Conservation (phyloP, 1,140 invertebrate species). For the Zaprionus gabonicus region DNA sequence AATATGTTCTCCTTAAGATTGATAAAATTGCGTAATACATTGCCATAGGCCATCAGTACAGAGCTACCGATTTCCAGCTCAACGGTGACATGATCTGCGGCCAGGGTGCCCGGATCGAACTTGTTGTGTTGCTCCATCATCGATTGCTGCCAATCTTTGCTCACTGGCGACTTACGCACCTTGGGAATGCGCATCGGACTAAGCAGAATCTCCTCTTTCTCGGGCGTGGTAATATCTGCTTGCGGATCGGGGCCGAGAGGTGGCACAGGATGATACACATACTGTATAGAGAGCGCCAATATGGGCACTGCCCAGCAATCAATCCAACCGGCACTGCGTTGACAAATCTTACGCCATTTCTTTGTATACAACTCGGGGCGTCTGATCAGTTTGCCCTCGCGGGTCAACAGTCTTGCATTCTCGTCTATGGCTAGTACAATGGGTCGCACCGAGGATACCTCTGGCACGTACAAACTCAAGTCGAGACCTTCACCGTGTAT, state of each 20-base stretch:
- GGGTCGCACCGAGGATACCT: slow-evolving; percentile 94
- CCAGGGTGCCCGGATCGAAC: slow-evolving; percentile 94
- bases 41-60: slow-evolving; percentile 94
- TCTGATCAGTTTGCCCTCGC: slow-evolving; percentile 88
- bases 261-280: slow-evolving; percentile 96
- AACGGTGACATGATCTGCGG: slow-evolving; percentile 94
- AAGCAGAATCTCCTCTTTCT: slow-evolving; percentile 96
- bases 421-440: slow-evolving; percentile 94
- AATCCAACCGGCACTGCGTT: slow-evolving; percentile 92
- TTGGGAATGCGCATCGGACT: slow-evolving; percentile 95
- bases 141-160: slow-evolving; percentile 87
- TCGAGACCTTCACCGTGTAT: slow-evolving; percentile 97
- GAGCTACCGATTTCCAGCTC: slow-evolving; percentile 97
- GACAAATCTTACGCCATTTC: slow-evolving; percentile 95
- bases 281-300: slow-evolving; percentile 94
- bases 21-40: slow-evolving; percentile 94
- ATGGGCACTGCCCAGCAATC: slow-evolving; percentile 98
- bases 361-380: slow-evolving; percentile 87
- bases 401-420: slow-evolving; percentile 93
- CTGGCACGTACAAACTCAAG: slow-evolving; percentile 94
- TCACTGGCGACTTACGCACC: slow-evolving; percentile 89
- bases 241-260: slow-evolving; percentile 93
- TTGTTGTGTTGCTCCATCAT: slow-evolving; percentile 86
- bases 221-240: slow-evolving; percentile 95
- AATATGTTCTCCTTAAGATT: slow-evolving; percentile 98